Conservation (phyloP, 2,888 invertebrate genomes). For the Schizaphis graminum region DNA sequence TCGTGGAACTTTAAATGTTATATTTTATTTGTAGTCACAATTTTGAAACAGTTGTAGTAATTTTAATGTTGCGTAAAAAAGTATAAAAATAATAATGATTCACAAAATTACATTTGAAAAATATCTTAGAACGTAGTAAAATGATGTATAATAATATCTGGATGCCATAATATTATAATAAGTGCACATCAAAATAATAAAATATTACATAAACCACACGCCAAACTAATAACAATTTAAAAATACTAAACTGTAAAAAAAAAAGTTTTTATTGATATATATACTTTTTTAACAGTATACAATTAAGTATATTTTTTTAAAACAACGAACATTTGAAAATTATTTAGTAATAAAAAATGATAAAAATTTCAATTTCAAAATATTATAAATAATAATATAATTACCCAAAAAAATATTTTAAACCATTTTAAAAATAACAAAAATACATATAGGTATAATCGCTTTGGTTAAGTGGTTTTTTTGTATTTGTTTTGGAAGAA, state of each 20-base stretch:
- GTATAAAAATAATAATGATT: not conserved
- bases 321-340: not conserved
- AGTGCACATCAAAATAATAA: not conserved
- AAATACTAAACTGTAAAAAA: not conserved
- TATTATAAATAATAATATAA: not conserved
- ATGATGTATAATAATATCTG: not conserved
- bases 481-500: not conserved
- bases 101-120: not conserved
- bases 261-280: not conserved
- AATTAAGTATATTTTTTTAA: not conserved
- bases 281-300: not conserved
- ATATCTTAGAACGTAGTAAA: not conserved
- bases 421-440: not conserved
- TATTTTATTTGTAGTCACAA: not conserved
- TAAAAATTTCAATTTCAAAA: not conserved
- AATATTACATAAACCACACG: not conserved
- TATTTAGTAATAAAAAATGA: not conserved
- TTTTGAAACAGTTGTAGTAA: not conserved
- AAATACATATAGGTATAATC: not conserved
- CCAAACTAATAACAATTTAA: not conserved
- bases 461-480: not conserved
- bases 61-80: constrained; percentile 4
- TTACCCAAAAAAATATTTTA: not conserved
- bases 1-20: not conserved
- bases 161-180: not conserved